Conservation (phyloP, 2,113 vertebrate genomes). For the Petroica traversi region DNA sequence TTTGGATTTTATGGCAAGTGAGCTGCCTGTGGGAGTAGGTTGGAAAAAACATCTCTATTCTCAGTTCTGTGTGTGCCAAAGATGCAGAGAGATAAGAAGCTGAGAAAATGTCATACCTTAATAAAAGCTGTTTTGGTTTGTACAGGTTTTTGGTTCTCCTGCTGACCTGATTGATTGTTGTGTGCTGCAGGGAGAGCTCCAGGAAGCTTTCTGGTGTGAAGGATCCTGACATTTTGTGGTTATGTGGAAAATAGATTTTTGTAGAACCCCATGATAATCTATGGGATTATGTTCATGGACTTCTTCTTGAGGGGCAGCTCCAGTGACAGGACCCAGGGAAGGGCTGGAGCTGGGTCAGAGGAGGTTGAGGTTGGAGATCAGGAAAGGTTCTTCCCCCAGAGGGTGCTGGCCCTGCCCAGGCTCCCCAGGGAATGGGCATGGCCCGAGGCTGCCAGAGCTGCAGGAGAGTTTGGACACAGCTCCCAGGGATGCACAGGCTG, state of each 20-base stretch:
- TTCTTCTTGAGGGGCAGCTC: neutral
- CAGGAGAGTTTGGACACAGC: accelerated
- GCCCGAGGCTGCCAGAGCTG: neutral
- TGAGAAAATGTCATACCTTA: constrained; percentile 14
- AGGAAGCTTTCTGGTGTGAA: neutral
- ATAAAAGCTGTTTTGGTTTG: neutral
- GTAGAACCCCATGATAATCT: neutral
- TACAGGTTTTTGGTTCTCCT: neutral
- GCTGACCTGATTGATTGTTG: neutral
- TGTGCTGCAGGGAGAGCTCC: neutral
- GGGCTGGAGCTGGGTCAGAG: neutral
- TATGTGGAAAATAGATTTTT: neutral
- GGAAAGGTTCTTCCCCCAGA: neutral
- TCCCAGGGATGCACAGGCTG: neutral
- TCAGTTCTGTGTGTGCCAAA: neutral
- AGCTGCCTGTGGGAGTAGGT: constrained; percentile 13
- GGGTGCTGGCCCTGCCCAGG: neutral
- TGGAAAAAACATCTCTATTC: constrained; percentile 26
- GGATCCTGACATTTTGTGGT: neutral
- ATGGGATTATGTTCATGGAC: neutral
- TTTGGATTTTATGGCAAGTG: neutral
- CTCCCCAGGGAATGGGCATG: neutral
- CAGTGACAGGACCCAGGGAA: neutral
- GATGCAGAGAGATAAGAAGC: constrained; percentile 9
- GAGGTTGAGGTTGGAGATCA: accelerated